These are phyloP conservation scores for Orthosia gracilis DNA, from an alignment of 2,888 invertebrate species.

Conservation along the genomic window DNA sequence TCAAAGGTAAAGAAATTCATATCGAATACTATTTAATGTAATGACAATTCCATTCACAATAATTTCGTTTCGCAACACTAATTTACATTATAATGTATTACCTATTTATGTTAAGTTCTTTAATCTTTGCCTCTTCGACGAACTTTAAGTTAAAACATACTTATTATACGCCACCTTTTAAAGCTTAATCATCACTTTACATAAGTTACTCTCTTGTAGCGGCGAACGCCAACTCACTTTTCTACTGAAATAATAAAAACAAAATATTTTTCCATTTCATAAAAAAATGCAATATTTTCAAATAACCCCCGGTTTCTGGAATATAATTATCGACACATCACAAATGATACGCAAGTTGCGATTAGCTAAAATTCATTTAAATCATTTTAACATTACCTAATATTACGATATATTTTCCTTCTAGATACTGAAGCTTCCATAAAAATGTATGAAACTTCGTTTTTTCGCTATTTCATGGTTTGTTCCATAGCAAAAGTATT, in stretches of 20 bases:
- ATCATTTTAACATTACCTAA: too few relatives aligned
- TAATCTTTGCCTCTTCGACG: constrained; percentile 77
- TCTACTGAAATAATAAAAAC: too few relatives aligned
- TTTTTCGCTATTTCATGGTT: too few relatives aligned
- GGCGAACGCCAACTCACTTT: too few relatives aligned
- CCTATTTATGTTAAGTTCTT: constrained; percentile 71
- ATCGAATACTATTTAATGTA: constrained; percentile 43
- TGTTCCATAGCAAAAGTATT: neutral
- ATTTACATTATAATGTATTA: constrained; percentile 70
- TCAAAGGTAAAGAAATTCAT: constrained; percentile 47
- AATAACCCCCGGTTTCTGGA: too few relatives aligned
- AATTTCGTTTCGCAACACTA: constrained; percentile 71
- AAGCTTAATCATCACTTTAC: neutral
- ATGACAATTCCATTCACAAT: constrained; percentile 65
- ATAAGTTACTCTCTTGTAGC: neutral
- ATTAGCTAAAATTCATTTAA: too few relatives aligned
- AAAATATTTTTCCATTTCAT: too few relatives aligned
- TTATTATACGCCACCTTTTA: constrained; percentile 47
- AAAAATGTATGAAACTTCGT: too few relatives aligned
- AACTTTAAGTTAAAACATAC: constrained; percentile 49
- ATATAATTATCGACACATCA: too few relatives aligned
- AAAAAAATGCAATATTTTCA: neutral
- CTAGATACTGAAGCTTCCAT: too few relatives aligned
- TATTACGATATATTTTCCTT: too few relatives aligned
- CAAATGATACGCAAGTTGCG: too few relatives aligned